Base-by-base conservation (phyloP, 2,113 vertebrate genomes). In the Corydoras maculifer region DNA sequence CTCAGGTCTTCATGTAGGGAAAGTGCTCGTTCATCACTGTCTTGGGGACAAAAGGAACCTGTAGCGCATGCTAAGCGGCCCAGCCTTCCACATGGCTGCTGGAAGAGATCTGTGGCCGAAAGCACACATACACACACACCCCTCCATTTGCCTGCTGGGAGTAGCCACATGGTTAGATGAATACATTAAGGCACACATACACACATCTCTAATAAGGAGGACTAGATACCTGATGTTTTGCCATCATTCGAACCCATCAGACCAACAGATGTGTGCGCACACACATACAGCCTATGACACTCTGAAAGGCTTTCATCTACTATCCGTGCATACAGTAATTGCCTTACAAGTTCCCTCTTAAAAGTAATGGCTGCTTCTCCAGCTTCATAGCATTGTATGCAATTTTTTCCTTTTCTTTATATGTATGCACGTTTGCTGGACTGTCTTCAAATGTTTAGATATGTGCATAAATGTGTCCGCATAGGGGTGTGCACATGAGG, bases 1-100 rank as follows among this genome's bases (percentile, higher is more conserved):
- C 78, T 53, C 72, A 60, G 76, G 77, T 77, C 79, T 82, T 82
- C 79, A 75, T 74, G 75, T 79, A 70, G 61, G 61, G 75, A 73
- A 78, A 75, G 65, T 69, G 64, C 72, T 79, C 78, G 80, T 82
- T 84, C 78, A 82, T 82, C 83, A 84, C 81, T 82, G 81, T 84
- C 81, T 80, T 25, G 14, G 79, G 75, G 77, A 84, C 75, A 81
- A 81, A 81, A 77, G 62, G 43, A 74, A 79, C 81, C 77, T 79
- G 81, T 76, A 70, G 79, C 74, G 77, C 73, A 73, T 75, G 69
- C 77, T 82, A 81, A 81, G 74, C 67, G 75, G 68, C 55, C 64
- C 70, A 61, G 73, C 67, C 66, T 68, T 75, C 74, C 65, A 65
- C 69, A 77, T 67, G 69, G 69, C 63, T 74, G 65, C 55, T 67